Evolutionary conservation across 2,797 vertebrate genomes (phyloP).

Genomic region (Mycteria americana): DNA sequence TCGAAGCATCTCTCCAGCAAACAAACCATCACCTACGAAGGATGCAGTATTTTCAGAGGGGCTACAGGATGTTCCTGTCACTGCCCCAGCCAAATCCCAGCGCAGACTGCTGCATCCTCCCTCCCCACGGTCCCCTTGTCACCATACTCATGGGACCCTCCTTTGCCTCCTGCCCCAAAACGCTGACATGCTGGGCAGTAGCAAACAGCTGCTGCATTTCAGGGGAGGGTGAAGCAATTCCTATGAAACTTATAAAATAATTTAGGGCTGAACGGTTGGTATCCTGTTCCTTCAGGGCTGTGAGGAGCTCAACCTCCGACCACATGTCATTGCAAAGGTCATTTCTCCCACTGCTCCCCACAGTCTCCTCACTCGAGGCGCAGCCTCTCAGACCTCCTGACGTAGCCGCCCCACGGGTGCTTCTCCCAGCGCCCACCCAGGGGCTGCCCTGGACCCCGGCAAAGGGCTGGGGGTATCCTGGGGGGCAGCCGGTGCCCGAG

Average conservation of each 20-base stretch:
- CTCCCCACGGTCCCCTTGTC: neutral
- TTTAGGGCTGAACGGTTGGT: conserved; percentile 26
- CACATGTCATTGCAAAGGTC: neutral
- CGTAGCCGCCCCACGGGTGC: fast-evolving
- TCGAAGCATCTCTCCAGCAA: neutral
- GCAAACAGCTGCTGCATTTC: conserved; percentile 50
- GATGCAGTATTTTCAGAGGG: neutral
- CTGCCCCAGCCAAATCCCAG: neutral
- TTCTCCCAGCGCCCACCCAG: neutral
- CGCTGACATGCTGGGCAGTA: neutral
- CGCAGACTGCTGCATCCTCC: neutral
- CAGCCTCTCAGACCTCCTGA: neutral
- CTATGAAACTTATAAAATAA: conserved; percentile 53
- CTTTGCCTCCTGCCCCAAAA: neutral
- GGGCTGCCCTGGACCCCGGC: fast-evolving
- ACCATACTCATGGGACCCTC: neutral
- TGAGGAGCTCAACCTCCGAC: neutral
- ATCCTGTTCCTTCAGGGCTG: neutral
- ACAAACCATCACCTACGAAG: neutral
- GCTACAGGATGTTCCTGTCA: neutral
- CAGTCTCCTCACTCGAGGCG: neutral
- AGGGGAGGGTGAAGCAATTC: conserved; percentile 33
- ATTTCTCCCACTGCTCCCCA: neutral
- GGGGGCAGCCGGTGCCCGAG: neutral
- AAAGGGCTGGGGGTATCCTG: neutral